Evolutionary conservation across 2,888 invertebrate genomes (phyloP).

Genomic region (Papilio demoleus): DNA sequence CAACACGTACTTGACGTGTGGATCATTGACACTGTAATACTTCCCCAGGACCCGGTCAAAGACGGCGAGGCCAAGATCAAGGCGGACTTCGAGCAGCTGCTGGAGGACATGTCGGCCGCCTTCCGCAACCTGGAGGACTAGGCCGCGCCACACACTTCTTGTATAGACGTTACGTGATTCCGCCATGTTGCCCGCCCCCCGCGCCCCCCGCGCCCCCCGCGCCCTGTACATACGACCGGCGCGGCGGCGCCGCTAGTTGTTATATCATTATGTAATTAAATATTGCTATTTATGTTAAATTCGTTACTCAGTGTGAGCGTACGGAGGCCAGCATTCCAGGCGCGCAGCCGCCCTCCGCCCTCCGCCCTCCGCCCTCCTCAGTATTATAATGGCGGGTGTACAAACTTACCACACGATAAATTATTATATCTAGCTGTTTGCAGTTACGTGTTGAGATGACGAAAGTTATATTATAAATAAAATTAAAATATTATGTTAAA

Average conservation of each 20-base stretch:
- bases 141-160: slow-evolving; percentile 45
- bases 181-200: slow-evolving; percentile 4
- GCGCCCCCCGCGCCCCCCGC: slow-evolving; percentile 1
- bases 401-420: slow-evolving; percentile 57
- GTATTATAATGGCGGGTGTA: slow-evolving; percentile 46
- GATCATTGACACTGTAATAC: no score
- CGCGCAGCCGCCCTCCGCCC: slow-evolving; percentile 42
- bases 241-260: slow-evolving; percentile 53
- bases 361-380: slow-evolving; percentile 8
- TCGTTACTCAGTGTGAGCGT: slow-evolving; percentile 53
- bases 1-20: not conserved
- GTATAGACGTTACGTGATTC: not conserved
- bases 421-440: slow-evolving; percentile 67
- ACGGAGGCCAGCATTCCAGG: slow-evolving; percentile 77
- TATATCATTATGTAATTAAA: slow-evolving; percentile 56
- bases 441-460: slow-evolving; percentile 70
- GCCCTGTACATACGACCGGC: slow-evolving; percentile 2
- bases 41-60: slow-evolving; percentile 94
- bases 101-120: slow-evolving; percentile 98
- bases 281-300: slow-evolving; percentile 62
- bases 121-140: slow-evolving; percentile 99
- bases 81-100: slow-evolving; percentile 97
- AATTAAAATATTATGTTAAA: slow-evolving; percentile 60
- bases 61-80: slow-evolving; percentile 99
- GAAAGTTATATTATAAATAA: slow-evolving; percentile 74